Conservation (phyloP, 2,113 vertebrate species). For the Pteruthius melanotis region DNA sequence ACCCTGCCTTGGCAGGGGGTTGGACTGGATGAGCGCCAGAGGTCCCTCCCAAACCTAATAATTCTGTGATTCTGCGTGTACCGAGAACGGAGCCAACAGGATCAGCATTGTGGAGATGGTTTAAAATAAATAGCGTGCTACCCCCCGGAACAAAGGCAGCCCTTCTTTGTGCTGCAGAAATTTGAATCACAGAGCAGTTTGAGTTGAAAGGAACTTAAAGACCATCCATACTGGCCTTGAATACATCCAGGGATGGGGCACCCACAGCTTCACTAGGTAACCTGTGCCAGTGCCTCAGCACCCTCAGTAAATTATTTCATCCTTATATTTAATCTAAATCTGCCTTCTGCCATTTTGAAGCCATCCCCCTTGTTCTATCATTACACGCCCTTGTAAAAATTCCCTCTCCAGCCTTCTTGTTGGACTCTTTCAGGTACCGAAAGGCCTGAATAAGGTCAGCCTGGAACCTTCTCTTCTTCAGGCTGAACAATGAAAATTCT, state of each 20-base stretch:
- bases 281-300: neutral
- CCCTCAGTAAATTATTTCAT: neutral
- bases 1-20: neutral
- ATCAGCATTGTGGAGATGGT: neutral
- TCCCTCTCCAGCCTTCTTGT: neutral
- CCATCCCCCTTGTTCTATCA: neutral
- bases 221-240: neutral
- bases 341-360: neutral
- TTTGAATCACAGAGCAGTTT: neutral
- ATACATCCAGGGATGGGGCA: neutral
- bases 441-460: neutral
- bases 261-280: neutral
- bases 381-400: too few species aligned
- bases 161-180: neutral
- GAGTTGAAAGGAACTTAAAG: neutral
- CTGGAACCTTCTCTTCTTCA: neutral
- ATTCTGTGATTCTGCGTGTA: neutral
- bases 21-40: neutral
- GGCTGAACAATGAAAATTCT: neutral
- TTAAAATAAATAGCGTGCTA: neutral
- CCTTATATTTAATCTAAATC: neutral
- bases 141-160: neutral
- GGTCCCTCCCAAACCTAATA: neutral
- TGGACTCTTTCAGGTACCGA: neutral
- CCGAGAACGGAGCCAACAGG: neutral